Evolutionary conservation across 30 jellyfish, hydroid and myxozoan genomes (phyloP), one percentile per base, ranked within the genome.

Genomic region (Turritopsis rubra): DNA sequence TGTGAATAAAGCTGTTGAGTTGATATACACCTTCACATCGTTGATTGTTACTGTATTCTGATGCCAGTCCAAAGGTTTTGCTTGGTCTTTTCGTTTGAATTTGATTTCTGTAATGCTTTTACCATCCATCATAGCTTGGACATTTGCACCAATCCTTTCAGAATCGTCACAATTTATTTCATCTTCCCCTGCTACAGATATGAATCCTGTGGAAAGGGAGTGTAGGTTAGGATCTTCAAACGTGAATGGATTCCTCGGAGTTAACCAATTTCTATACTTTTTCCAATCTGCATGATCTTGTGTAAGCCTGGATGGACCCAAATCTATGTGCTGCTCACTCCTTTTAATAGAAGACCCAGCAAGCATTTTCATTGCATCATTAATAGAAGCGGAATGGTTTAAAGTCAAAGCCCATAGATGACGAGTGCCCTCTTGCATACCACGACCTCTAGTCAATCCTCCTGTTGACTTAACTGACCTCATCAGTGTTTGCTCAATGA

Each of bases 301-400:
- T 26, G 52, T 22, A 29, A 73, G 21, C 75, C 85, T 60, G 75
- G 87, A 16, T 30, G 71, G 21, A 18, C 85, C 84, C 90, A 87
- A 72, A 26, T 82, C 96, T 19, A 81, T 54, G 77, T 87, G 96
- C 66, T 82, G 88, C 88, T 82, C 96, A 70, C 87, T 87, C 53
- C 85, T 25, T 54, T 76, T 72, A 1, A 65, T n/a, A 70, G 73
- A 73, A 19, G 54, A 25, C 26, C 88, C 87, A 24, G 90, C 0
- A 1, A 81, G 65, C 1, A 0, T 83, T 71, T 80, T 83, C 92
- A 88, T 82, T 30, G 92, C 91, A 18, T 77, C 85, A 60, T 88
- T 66, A 17, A 88, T 66, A 53, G 82, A 75, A 25, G 92, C 92
- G 29, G 77, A 26, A 52, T 24, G 28, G 73, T 66, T 76, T 22